Percentiles rank a stretch among this genome's conserved stretches.
These are phyloP conservation scores for Pegoplata infirma DNA, from an alignment of 2,888 invertebrate species.

Conservation along the genomic window DNA sequence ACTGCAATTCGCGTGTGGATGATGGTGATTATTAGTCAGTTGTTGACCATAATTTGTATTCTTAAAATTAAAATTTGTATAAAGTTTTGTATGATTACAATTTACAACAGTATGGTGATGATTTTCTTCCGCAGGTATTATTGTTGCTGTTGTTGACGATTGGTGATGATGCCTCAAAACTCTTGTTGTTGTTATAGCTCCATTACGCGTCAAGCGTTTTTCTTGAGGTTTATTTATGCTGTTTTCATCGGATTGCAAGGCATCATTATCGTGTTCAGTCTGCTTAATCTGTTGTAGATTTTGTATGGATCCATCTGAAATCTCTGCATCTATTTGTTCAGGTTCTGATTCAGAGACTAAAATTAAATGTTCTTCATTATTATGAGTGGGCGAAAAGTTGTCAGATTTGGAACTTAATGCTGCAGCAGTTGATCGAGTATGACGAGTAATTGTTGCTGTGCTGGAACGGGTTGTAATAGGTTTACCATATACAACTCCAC, in stretches of 20 bases:
- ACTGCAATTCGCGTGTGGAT: conserved; percentile 34
- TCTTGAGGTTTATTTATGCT: conserved; percentile 51
- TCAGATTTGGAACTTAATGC: conserved; percentile 37
- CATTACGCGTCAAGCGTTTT: conserved; percentile 71
- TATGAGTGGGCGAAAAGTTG: conserved; percentile 14
- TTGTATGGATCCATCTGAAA: neutral
- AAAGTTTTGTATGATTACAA: conserved; percentile 57
- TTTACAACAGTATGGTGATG: conserved; percentile 44
- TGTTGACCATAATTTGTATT: conserved; percentile 40
- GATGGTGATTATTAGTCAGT: conserved; percentile 23
- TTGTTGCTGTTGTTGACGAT: conserved; percentile 30
- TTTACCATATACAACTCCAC: neutral
- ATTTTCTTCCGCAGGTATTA: conserved; percentile 24
- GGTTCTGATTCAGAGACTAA: conserved; percentile 56
- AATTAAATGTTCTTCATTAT: conserved; percentile 46
- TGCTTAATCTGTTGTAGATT: neutral
- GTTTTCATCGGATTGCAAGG: conserved; percentile 64
- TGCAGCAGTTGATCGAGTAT: conserved; percentile 54
- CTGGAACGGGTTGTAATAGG: conserved; percentile 8
- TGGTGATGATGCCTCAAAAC: conserved; percentile 67
- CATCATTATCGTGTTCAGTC: conserved; percentile 19
- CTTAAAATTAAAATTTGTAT: conserved; percentile 45
- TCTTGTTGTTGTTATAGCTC: conserved; percentile 61
- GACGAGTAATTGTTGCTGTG: conserved; percentile 32
- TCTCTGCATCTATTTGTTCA: conserved; percentile 54